Evolutionary conservation across 2,888 invertebrate genomes (phyloP), one percentile per base, ranked within the genome.

Genomic region (Heliothis peltigera): DNA sequence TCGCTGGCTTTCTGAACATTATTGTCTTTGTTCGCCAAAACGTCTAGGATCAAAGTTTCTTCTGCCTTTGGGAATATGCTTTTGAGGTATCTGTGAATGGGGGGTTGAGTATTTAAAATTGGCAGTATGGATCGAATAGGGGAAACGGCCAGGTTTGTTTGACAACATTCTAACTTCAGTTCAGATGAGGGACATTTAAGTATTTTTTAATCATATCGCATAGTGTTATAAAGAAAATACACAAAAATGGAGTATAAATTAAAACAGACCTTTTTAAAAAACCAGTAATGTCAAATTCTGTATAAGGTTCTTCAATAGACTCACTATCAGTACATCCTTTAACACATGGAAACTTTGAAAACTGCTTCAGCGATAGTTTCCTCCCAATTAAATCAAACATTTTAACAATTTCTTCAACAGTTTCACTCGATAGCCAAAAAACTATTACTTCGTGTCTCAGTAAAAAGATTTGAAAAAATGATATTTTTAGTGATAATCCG

Each of bases 1-100:
- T 98, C 98, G 10, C 98, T 97, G 1, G 98, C 97, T 80, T 97
- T 97, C 88, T 98, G 98, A 7, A 98, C 98, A 90, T 98, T 98
- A 89, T 98, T 98, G 83, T 98, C 98, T 81, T 98, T 97, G 89
- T 97, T 98, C 53, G 97, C 97, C 55, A 98, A 92, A 46, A 98
- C 95, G 83, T 98, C 98, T 58, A 98, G 95, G 32, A 98, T 96
- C 47, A 98, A 89, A 21, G 97, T 98, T 89, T 98, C 98, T 83
- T 98, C 98, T 0, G 98, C 98, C 91, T 98, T 97, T 0, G 98
- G 98, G 89, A 98, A 98, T 82, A 98, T 96, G 83, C 97, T 98
- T 92, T 98, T 98, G 94, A 98, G 96, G 91, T 98, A 98, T 94
- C 98, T 98, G 93, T n/a, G 70, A 76, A 42, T 60, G n/a, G 0